Conservation (phyloP, 35 echinoderm and acorn worm genomes). For the Ptychodera flava region DNA sequence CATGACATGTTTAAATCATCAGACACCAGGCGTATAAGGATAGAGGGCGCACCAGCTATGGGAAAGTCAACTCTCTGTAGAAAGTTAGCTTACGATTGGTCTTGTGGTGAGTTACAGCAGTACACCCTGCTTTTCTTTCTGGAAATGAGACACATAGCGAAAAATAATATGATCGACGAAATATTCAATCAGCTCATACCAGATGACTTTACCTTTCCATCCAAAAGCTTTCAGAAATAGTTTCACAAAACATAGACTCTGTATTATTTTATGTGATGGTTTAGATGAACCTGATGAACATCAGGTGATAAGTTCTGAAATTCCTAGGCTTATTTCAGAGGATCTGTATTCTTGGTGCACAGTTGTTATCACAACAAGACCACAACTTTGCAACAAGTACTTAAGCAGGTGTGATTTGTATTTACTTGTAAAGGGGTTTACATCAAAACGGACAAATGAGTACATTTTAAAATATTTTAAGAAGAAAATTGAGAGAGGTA, state of each 20-base stretch:
- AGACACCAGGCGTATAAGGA: not conserved
- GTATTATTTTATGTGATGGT: not conserved
- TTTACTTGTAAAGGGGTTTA: not conserved
- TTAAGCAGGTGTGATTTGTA: not conserved
- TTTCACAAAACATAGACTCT: not conserved
- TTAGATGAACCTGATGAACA: not conserved
- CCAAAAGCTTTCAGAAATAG: not conserved
- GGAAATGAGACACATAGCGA: not conserved
- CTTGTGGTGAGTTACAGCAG: not conserved
- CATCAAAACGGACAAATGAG: not conserved
- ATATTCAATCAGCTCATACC: not conserved
- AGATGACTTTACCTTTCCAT: not conserved
- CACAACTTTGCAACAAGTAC: not conserved
- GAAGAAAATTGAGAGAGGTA: not conserved
- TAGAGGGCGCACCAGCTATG: not conserved
- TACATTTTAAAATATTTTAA: not conserved
- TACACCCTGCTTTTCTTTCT: not conserved
- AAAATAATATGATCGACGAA: not conserved
- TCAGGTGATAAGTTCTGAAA: not conserved
- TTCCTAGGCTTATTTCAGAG: not conserved
- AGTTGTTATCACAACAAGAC: not conserved
- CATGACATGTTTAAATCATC: no score
- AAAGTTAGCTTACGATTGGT: not conserved
- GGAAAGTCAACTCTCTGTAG: not conserved
- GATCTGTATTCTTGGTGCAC: not conserved